Evolutionary conservation across 2,797 vertebrate species (phyloP), one percentile per base, ranked within the genome.

Genomic region (Australoheros facetus): DNA sequence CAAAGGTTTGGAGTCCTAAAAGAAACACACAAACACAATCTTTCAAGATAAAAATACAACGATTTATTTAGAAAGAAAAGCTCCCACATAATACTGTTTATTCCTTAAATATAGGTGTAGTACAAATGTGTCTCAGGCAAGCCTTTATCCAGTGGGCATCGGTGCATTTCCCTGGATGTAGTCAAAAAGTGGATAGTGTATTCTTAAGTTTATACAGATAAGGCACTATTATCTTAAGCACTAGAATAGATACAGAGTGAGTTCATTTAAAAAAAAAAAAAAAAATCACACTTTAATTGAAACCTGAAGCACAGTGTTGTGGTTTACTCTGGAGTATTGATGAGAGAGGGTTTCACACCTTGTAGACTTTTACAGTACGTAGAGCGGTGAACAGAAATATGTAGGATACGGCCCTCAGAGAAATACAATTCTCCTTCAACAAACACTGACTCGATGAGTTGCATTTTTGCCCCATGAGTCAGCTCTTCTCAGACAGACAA

Each of bases 71-170:
- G 78, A 90, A 91, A 88, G 70, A 85, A 90, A 85, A 88, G 78
- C 83, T 93, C 84, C 86, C 84, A 89, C 82, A 90, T 94, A 95
- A 95, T 90, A 94, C 93, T 89, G 93, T 89, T 91, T 84, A 83
- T 73, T 93, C 81, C 79, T 92, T 93, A 94, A 93, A 94, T 92
- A 94, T 78, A 92, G 73, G 82, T 77, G 91, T 81, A 75, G 74
- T 87, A 92, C 64, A 90, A 86, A 88, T 59, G 69, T 87, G 79
- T 87, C 58, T 78, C 11, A 37, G 26, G 85, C 71, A 74, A 84
- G 28, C 56, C 76, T 83, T 83, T 73, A 51, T 89, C 80, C 62
- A 59, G 84, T 37, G 85, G 79, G 81, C 75, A 77, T 77, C 4
- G 4, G n/a, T 73, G 85, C 56, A 77, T 80, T 83, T 76, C 82